Percentiles rank a stretch among this genome's conserved stretches.
Conservation (phyloP, 2,888 invertebrate genomes). For the Sthenelais limicola region DNA sequence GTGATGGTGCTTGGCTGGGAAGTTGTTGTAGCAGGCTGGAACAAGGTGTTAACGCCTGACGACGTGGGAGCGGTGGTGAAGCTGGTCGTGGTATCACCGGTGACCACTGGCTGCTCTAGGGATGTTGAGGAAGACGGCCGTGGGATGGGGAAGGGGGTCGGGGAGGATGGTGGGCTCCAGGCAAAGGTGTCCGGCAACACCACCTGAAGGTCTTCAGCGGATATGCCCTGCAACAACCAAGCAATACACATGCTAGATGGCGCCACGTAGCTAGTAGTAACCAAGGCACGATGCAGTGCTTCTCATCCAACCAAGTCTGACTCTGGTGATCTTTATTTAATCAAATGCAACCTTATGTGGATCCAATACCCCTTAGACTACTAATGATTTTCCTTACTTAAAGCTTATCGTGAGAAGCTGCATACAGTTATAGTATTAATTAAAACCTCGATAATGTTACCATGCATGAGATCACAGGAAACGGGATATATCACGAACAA, state of each 20-base stretch:
- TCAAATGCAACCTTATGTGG: too few species aligned
- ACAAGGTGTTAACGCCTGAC: neutral
- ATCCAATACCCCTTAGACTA: too few species aligned
- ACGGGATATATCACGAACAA: too few species aligned
- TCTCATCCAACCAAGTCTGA: too few species aligned
- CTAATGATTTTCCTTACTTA: too few species aligned
- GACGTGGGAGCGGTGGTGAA: neutral
- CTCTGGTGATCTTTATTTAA: too few species aligned
- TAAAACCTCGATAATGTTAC: too few species aligned
- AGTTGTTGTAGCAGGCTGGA: neutral
- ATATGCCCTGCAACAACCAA: conserved; percentile 47
- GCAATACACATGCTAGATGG: neutral
- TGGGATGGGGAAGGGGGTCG: conserved; percentile 38
- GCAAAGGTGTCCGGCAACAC: conserved; percentile 26
- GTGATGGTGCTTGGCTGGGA: neutral
- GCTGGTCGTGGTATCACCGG: conserved; percentile 23
- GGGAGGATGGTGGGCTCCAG: conserved; percentile 30
- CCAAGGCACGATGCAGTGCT: too few species aligned
- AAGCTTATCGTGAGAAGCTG: too few species aligned
- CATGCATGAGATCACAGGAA: too few species aligned
- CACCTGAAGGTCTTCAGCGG: conserved; percentile 45
- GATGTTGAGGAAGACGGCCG: conserved; percentile 15
- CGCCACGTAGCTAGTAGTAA: too few species aligned
- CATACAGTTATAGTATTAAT: too few species aligned
- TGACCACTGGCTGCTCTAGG: conserved; percentile 38